Percentiles rank a stretch among this genome's conserved stretches.
Conservation (phyloP, 2,797 vertebrate species). For the Cossypha polioptera region DNA sequence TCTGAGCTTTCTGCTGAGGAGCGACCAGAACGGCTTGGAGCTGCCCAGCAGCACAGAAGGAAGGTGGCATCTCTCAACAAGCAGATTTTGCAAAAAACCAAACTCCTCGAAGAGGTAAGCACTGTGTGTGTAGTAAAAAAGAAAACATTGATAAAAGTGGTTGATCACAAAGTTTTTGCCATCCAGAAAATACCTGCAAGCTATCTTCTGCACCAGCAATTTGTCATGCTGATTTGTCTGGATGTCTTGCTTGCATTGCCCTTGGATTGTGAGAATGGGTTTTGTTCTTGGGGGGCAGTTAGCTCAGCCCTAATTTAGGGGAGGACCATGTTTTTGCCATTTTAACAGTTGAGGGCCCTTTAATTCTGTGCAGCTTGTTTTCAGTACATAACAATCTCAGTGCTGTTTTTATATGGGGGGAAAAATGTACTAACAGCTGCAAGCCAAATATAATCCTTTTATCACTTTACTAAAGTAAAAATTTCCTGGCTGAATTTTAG, state of each 20-base stretch:
- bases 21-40: constrained; percentile 84
- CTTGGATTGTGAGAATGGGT: neutral
- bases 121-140: neutral
- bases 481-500: neutral
- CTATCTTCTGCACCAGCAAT: neutral
- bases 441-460: constrained; percentile 5
- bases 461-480: neutral
- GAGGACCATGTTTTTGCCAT: neutral
- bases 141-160: neutral
- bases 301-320: neutral
- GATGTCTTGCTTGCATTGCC: neutral
- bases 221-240: neutral
- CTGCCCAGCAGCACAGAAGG: constrained; percentile 87
- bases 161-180: neutral
- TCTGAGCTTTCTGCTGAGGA: constrained; percentile 87
- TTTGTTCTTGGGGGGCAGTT: neutral
- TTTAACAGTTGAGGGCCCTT: neutral
- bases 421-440: neutral
- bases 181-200: neutral
- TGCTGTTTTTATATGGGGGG: neutral
- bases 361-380: neutral
- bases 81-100: constrained; percentile 87
- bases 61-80: constrained; percentile 87
- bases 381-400: neutral
- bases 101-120: constrained; percentile 86